A percentile compares a stretch with the other conserved stretches of the same genome.
Evolutionary conservation across 2,113 vertebrate species (phyloP).

Genomic region (Oxyruncus cristatus): DNA sequence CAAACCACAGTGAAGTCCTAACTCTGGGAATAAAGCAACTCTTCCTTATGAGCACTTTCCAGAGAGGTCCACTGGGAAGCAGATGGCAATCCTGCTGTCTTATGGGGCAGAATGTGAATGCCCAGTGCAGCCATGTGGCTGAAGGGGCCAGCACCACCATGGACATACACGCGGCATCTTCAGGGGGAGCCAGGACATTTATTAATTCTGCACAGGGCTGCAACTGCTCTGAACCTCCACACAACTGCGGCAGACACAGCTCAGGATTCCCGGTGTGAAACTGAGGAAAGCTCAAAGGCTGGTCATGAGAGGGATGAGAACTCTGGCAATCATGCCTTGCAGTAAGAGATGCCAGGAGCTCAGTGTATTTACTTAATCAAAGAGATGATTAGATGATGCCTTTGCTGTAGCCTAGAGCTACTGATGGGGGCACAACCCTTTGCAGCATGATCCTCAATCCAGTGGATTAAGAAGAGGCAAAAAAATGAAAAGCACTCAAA

Average conservation of each 20-base stretch:
- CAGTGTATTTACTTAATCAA: not conserved
- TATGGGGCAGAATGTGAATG: not conserved
- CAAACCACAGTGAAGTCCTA: not conserved
- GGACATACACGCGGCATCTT: fast-evolving
- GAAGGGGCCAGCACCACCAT: not conserved
- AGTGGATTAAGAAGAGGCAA: not conserved
- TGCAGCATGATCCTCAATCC: not conserved
- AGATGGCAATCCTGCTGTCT: not conserved
- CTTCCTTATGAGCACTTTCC: not conserved
- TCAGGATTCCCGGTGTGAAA: not conserved
- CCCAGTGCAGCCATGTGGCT: fast-evolving
- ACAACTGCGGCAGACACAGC: not conserved
- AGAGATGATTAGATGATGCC: not conserved
- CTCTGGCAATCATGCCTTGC: not conserved
- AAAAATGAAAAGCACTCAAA: not conserved
- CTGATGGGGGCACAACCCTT: not conserved
- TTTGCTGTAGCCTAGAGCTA: not conserved
- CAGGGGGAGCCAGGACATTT: not conserved
- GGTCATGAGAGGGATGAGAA: not conserved
- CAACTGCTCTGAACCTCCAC: not conserved
- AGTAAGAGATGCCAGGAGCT: not conserved
- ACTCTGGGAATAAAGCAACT: not conserved
- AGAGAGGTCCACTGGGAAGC: not conserved
- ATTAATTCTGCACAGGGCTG: not conserved
- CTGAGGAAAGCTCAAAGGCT: not conserved